Percentiles rank a stretch among this genome's conserved stretches.
Conservation (phyloP, 2,888 invertebrate genomes). For the Hyalella azteca region DNA sequence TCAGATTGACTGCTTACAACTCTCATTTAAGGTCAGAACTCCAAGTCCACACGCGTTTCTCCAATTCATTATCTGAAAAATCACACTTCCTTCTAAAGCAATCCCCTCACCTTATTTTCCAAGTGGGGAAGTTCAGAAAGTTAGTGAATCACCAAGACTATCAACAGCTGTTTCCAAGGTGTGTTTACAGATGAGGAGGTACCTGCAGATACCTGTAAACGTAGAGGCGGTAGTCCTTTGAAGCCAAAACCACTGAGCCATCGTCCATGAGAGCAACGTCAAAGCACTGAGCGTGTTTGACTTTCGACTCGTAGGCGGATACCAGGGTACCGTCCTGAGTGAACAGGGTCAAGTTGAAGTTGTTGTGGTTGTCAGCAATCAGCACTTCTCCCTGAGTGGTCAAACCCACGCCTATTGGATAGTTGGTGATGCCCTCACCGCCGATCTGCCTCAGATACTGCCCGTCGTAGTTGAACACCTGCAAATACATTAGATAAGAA, state of each 20-base stretch:
- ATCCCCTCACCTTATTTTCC: no score
- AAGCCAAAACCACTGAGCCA: constrained; percentile 96
- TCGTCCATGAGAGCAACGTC: constrained; percentile 99
- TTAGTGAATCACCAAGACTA: no score
- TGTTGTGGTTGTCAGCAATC: constrained; percentile 99
- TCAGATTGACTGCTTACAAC: no score
- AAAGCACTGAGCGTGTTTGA: constrained; percentile 99
- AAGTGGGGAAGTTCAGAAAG: no score
- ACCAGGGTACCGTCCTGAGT: constrained; percentile 94
- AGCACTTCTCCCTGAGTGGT: constrained; percentile 95
- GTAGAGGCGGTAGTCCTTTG: constrained; percentile 98
- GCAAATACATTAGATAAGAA: background rate
- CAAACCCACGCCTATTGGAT: constrained; percentile 98
- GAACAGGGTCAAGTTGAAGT: constrained; percentile 99
- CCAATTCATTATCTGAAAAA: no score
- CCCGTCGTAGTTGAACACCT: constrained; percentile 95
- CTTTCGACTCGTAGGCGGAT: constrained; percentile 97
- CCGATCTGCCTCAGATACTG: constrained; percentile 96
- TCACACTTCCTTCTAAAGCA: no score
- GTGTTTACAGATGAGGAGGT: constrained; percentile 52
- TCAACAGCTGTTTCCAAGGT: no score
- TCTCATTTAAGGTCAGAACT: no score
- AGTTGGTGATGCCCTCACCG: constrained; percentile 98
- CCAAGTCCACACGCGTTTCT: no score
- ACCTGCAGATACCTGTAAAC: constrained; percentile 86